A percentile compares a stretch with the other conserved stretches of the same genome.
phyloP scores from a whole-genome alignment of 2,888 invertebrate species.

The Agriopis leucophaearia region DNA sequence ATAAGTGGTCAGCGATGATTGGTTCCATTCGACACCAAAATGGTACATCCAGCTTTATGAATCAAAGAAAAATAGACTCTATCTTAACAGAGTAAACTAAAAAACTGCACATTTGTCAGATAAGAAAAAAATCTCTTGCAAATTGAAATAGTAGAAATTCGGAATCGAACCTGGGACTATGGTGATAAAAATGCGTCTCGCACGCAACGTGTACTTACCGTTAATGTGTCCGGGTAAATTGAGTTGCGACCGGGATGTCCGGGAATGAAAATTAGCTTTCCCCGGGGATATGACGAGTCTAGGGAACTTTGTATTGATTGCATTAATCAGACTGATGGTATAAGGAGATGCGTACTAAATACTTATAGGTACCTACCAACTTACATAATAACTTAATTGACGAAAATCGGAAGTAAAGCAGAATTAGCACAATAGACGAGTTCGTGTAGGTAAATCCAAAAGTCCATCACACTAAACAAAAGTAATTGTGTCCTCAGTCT shows the following conservation, averaged over 20 bases:
- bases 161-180: conserved; percentile 63
- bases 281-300: conserved; percentile 58
- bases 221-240: conserved; percentile 84
- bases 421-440: too few species aligned
- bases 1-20: conserved; percentile 79
- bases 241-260: conserved; percentile 80
- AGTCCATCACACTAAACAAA: too few species aligned
- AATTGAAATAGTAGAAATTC: conserved; percentile 81
- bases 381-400: too few species aligned
- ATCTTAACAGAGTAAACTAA: background rate
- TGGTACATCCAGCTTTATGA: conserved; percentile 49
- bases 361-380: background rate
- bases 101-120: background rate
- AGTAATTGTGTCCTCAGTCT: too few species aligned
- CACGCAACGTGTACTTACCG: conserved; percentile 79
- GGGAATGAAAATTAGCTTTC: conserved; percentile 78
- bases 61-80: conserved; percentile 53
- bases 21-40: conserved; percentile 57
- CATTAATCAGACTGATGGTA: conserved; percentile 37
- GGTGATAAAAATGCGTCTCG: conserved; percentile 79
- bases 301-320: conserved; percentile 33
- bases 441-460: too few species aligned
- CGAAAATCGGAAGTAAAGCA: too few species aligned
- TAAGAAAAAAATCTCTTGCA: conserved; percentile 52
- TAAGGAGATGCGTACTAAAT: background rate